Conservation (phyloP, 2,113 vertebrate species). For the Isurus oxyrinchus region DNA sequence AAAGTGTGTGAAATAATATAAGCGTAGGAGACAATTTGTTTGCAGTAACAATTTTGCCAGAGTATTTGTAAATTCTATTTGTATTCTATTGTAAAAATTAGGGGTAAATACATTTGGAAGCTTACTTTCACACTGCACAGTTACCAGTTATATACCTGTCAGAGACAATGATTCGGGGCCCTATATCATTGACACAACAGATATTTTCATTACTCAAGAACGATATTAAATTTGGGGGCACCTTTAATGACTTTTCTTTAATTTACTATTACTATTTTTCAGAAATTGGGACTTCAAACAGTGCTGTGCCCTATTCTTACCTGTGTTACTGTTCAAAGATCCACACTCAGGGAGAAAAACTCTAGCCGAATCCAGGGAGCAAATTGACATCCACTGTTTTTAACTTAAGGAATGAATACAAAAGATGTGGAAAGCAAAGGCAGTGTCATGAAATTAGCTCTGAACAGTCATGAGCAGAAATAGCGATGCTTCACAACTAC, state of each 20-base stretch:
- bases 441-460: not conserved
- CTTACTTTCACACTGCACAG: not conserved
- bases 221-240: not conserved
- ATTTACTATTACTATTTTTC: not conserved
- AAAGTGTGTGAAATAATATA: not conserved
- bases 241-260: not conserved
- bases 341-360: not conserved
- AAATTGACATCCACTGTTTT: not conserved
- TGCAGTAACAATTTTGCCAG: not conserved
- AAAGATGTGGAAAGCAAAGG: not conserved
- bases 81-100: too few species aligned
- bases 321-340: not conserved
- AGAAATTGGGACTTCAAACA: not conserved
- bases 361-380: not conserved
- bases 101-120: not conserved
- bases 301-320: not conserved
- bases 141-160: not conserved
- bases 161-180: too few species aligned
- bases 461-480: not conserved
- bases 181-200: not conserved
- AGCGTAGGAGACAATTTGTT: not conserved
- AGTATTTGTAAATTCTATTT: too few species aligned
- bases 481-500: not conserved
- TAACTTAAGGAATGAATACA: not conserved
- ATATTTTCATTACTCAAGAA: not conserved